A percentile compares a stretch with the other conserved stretches of the same genome.
Conservation (phyloP, 1,140 invertebrate genomes). For the Holotrichia oblita region DNA sequence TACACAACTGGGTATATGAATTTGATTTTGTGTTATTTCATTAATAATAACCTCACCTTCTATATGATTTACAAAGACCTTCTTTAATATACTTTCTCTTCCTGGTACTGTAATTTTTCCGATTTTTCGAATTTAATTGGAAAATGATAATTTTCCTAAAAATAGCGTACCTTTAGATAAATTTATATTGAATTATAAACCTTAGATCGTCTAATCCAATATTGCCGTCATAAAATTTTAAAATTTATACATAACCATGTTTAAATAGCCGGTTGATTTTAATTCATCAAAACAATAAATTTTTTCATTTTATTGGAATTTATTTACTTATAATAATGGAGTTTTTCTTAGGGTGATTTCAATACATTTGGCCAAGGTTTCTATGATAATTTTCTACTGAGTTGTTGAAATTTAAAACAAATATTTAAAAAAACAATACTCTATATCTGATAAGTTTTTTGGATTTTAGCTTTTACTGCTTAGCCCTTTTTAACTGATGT, state of each 20-base stretch:
- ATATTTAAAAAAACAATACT: not conserved
- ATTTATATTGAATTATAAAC: not conserved
- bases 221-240: slow-evolving; percentile 20
- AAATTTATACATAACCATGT: slow-evolving; percentile 10
- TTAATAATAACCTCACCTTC: not conserved
- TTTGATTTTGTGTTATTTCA: slow-evolving; percentile 9
- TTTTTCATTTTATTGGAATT: too few species aligned
- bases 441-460: slow-evolving; percentile 20
- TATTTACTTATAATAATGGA: too few species aligned
- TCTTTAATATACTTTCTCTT: not conserved
- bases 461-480: slow-evolving; percentile 23
- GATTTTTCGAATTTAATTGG: slow-evolving; percentile 1
- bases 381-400: slow-evolving; percentile 25
- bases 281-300: not conserved
- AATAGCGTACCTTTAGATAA: not conserved
- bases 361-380: too few species aligned
- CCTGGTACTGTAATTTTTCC: slow-evolving; percentile 8
- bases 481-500: slow-evolving; percentile 8
- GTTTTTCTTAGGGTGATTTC: too few species aligned
- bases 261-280: slow-evolving; percentile 11
- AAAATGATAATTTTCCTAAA: slow-evolving; percentile 2
- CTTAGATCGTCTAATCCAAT: slow-evolving; percentile 30
- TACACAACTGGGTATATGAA: not conserved
- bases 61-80: slow-evolving; percentile 32
- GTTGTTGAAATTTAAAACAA: not conserved